Evolutionary conservation across 2,888 invertebrate species (phyloP), one percentile per base, ranked within the genome.

Genomic region (Drosophila paracracens): DNA sequence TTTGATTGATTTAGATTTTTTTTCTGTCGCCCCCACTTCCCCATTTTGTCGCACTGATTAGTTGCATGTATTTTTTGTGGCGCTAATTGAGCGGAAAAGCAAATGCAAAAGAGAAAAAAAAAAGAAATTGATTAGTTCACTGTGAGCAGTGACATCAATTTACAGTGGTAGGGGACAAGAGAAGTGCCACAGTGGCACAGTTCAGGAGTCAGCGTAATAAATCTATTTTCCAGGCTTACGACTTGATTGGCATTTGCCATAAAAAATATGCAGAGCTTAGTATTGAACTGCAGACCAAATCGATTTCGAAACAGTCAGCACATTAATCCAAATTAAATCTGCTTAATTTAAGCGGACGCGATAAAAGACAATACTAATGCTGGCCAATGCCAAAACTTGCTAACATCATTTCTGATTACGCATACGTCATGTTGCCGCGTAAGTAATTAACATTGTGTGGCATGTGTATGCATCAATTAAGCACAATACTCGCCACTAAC

Each of bases 1-100:
- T 54, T 53, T 52, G 13, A 36, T 56, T 52, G 38, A 35, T n/a
- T 52, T 54, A 1, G 0, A 10, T 27, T 25, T 16, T 16, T 16
- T 36, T 16, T 48, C 16, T 66, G 2, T 38, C 8, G 63, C 35
- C 35, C 52, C 48, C 31, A 31, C n/a, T 40, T 46, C 7, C 29
- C 13, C 54, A 4, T 53, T 54, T 68, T 51, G 38, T 25, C n/a
- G 25, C 46, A 50, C 57, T 73, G 74, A 82, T 82, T 70, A 72
- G 70, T 62, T 48, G 51, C 58, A 63, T 72, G 57, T 58, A 72
- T 69, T 74, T 70, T 64, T 71, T 27, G 59, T 66, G 60, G 58
- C 50, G 57, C 67, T 83, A 84, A 84, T 84, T 87, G 82, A 77
- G 64, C 72, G 79, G 80, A 84, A 84, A 74, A 60, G 58, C 43